These are phyloP conservation scores for Sardina pilchardus DNA, from an alignment of 2,113 vertebrate species.

Conservation along the genomic window DNA sequence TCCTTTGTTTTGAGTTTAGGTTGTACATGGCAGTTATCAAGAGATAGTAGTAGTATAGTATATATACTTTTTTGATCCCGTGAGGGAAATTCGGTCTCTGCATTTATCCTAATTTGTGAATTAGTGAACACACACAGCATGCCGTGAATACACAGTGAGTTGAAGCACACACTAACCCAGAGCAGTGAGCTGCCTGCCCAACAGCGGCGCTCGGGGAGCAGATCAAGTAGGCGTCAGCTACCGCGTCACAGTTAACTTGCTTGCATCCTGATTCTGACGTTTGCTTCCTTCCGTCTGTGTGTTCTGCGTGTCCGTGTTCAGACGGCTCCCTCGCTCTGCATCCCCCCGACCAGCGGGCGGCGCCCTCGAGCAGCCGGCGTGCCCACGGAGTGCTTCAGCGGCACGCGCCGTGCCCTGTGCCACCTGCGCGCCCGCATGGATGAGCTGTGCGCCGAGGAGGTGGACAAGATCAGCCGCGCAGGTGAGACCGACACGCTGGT, in stretches of 20 bases:
- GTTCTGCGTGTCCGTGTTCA: constrained; percentile 1
- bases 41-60: too few species aligned
- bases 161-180: too few species aligned
- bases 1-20: background rate
- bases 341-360: constrained; percentile 39
- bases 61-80: too few species aligned
- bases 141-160: too few species aligned
- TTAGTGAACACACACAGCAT: too few species aligned
- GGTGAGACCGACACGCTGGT: constrained; percentile 39
- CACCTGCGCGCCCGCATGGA: constrained; percentile 62
- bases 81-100: too few species aligned
- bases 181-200: too few species aligned
- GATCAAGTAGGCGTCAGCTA: too few species aligned
- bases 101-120: too few species aligned
- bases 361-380: constrained; percentile 40
- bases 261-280: too few species aligned
- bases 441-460: constrained; percentile 66
- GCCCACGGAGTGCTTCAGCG: constrained; percentile 54
- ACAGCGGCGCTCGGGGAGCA: too few species aligned
- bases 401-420: constrained; percentile 52
- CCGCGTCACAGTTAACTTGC: too few species aligned
- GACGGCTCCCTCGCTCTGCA: constrained; percentile 58
- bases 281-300: background rate
- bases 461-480: constrained; percentile 58
- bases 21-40: background rate